These are phyloP conservation scores for Lasiurus borealis DNA, from an alignment of 2,113 vertebrate genomes.

Conservation along the genomic window DNA sequence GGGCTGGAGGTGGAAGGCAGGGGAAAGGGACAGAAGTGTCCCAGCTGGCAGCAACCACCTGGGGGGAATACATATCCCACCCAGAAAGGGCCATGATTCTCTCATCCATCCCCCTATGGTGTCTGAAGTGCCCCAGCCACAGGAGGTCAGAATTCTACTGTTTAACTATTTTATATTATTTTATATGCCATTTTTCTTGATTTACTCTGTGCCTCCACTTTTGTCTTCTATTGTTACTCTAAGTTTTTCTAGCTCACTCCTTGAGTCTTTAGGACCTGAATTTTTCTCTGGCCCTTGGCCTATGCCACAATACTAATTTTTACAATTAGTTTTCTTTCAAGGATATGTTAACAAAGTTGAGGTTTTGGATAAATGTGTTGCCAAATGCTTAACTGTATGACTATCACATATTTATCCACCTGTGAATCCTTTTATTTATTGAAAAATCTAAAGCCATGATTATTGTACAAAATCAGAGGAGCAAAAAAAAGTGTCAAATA, in stretches of 20 bases:
- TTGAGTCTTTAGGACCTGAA: background rate
- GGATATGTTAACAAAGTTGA: constrained; percentile 29
- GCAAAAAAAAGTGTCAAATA: background rate
- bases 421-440: background rate
- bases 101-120: background rate
- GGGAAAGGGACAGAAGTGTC: background rate
- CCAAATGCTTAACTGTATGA: constrained; percentile 23
- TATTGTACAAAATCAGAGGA: constrained; percentile 39
- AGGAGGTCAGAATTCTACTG: background rate
- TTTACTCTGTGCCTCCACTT: background rate
- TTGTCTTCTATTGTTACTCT: background rate
- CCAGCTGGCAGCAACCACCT: background rate
- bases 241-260: background rate
- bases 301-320: background rate
- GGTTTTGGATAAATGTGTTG: constrained; percentile 10
- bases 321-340: background rate
- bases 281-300: background rate
- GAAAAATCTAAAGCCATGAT: background rate
- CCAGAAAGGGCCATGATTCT: background rate
- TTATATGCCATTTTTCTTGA: constrained; percentile 11
- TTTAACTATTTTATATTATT: background rate
- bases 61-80: no score
- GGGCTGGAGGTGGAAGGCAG: rapidly evolving
- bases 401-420: background rate
- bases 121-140: background rate